Percentiles rank a stretch among this genome's conserved stretches.
Conservation (phyloP, 2,113 vertebrate species). For the Strigops habroptila region DNA sequence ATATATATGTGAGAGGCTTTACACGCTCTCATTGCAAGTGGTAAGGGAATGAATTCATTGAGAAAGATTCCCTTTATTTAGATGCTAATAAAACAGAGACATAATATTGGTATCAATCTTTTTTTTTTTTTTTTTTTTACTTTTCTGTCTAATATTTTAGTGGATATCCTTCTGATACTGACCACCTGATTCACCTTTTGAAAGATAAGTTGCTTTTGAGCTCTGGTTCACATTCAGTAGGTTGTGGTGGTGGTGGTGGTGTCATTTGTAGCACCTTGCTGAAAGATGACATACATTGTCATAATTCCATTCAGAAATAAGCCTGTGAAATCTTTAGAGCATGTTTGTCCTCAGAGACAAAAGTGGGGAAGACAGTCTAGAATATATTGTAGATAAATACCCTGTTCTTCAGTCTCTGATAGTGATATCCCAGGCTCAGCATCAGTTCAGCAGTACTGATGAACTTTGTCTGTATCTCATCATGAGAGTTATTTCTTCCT, state of each 20-base stretch:
- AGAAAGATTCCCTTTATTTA: neutral
- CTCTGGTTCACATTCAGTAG: neutral
- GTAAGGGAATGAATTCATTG: neutral
- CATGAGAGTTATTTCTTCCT: neutral
- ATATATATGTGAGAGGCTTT: neutral
- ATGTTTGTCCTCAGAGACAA: neutral
- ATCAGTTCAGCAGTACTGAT: neutral
- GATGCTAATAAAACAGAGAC: neutral
- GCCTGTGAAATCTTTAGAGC: neutral
- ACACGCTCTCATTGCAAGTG: neutral
- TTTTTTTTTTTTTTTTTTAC: neutral
- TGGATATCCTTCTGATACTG: neutral
- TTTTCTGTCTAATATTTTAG: neutral
- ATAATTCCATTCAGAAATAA: neutral
- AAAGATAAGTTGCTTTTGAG: neutral
- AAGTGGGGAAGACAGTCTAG: neutral
- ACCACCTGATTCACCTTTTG: neutral
- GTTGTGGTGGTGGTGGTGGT: no score
- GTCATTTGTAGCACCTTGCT: neutral
- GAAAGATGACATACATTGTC: neutral
- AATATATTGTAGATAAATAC: neutral
- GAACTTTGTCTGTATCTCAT: neutral
- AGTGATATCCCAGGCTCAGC: neutral
- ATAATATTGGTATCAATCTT: neutral
- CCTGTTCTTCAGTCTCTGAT: neutral